phyloP scores from a whole-genome alignment of 2,113 vertebrate species.

The Hipposideros armiger region DNA sequence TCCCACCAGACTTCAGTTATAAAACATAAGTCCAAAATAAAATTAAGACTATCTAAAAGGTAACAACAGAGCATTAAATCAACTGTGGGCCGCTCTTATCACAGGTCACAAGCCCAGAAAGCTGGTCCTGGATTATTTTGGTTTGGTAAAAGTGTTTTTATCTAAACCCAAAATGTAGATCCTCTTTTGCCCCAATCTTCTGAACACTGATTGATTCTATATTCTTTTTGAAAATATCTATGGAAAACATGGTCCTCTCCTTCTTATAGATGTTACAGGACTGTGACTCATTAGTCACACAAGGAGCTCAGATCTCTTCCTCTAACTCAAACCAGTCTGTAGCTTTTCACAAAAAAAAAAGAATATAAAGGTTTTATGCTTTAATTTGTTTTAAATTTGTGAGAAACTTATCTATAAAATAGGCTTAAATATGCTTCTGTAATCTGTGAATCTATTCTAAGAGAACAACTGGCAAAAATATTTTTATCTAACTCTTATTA shows the following conservation, averaged over 20 bases:
- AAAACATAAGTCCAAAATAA: not conserved
- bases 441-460: not conserved
- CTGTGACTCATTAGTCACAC: not conserved
- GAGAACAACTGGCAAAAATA: slow-evolving; percentile 8
- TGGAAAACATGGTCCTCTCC: not conserved
- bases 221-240: slow-evolving; percentile 53
- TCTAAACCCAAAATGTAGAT: not conserved
- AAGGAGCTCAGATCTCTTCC: not conserved
- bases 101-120: too few species aligned
- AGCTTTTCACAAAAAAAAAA: not conserved
- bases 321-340: not conserved
- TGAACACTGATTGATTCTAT: slow-evolving; percentile 41
- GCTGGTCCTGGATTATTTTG: not conserved
- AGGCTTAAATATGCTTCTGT: not conserved
- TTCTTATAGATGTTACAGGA: not conserved
- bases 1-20: not conserved
- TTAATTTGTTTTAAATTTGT: slow-evolving; percentile 47
- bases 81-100: not conserved
- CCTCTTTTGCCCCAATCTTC: not conserved
- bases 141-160: not conserved
- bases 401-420: slow-evolving; percentile 44
- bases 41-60: not conserved
- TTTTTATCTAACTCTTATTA: slow-evolving; percentile 37
- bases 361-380: not conserved
- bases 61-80: not conserved